A percentile compares a stretch with the other conserved stretches of the same genome.
Evolutionary conservation across 2,888 invertebrate genomes (phyloP).

Genomic region (Hypolimnas misippus): DNA sequence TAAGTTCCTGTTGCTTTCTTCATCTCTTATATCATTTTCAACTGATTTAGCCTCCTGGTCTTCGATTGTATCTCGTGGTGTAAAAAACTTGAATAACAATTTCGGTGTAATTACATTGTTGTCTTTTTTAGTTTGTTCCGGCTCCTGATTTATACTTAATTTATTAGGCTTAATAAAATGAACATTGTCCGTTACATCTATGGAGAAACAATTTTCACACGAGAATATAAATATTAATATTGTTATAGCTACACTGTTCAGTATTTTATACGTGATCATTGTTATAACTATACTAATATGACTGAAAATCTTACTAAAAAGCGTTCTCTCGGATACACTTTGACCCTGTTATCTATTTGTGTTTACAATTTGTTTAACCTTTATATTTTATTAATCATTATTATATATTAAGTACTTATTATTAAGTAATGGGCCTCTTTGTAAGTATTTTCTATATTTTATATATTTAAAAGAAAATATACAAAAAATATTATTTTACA

Average conservation of each 20-base stretch:
- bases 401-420: neutral
- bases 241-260: slow-evolving; percentile 41
- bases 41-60: neutral
- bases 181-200: slow-evolving; percentile 18
- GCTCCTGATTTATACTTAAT: neutral
- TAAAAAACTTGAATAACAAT: neutral
- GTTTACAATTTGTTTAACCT: slow-evolving; percentile 6
- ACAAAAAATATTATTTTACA: no score
- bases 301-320: slow-evolving; percentile 28
- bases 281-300: slow-evolving; percentile 48
- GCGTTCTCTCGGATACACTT: slow-evolving; percentile 50
- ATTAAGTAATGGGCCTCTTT: neutral
- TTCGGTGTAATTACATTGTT: slow-evolving; percentile 23
- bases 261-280: slow-evolving; percentile 49
- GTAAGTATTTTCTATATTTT: no score
- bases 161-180: slow-evolving; percentile 13
- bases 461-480: no score
- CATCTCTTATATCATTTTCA: neutral
- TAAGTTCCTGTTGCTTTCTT: neutral
- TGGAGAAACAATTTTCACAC: slow-evolving; percentile 44
- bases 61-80: neutral
- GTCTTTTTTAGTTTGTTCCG: slow-evolving; percentile 15
- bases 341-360: slow-evolving; percentile 48
- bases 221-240: slow-evolving; percentile 44
- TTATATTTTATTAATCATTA: neutral